Percentiles rank a stretch among this genome's conserved stretches.
phyloP scores from a whole-genome alignment of 1,140 invertebrate genomes.

The Sitobion miscanthi region DNA sequence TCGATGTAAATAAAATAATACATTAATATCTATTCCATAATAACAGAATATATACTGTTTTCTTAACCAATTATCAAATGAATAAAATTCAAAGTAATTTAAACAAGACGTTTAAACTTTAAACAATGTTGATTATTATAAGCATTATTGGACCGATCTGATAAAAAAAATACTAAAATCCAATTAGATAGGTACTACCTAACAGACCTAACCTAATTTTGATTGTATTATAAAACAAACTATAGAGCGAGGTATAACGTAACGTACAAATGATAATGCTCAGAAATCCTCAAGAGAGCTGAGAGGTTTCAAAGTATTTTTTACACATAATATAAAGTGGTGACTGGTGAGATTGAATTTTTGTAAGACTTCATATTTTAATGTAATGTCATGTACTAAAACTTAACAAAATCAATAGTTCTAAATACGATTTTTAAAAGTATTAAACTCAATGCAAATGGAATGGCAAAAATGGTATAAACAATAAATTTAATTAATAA shows the following conservation, averaged over 20 bases:
- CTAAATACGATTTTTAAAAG: neutral
- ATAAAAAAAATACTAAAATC: neutral
- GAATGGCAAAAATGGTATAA: neutral
- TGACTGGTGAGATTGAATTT: neutral
- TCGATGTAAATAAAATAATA: neutral
- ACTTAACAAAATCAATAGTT: neutral
- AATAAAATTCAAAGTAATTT: neutral
- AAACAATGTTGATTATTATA: neutral
- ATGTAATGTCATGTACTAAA: neutral
- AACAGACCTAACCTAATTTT: neutral
- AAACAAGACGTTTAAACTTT: neutral
- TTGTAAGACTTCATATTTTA: neutral
- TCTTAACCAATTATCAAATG: neutral
- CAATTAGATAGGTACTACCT: neutral
- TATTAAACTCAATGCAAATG: neutral
- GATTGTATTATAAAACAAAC: neutral
- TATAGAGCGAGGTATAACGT: neutral
- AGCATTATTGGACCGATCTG: neutral
- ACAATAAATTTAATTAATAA: slow-evolving; percentile 15
- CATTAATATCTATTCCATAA: neutral
- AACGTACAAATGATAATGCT: neutral
- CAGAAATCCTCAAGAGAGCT: neutral
- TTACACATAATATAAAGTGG: neutral
- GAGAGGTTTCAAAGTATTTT: neutral
- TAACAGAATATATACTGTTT: neutral